Base-by-base conservation (phyloP, 92 coral and sea anemone genomes). In the Heteractis magnifica region DNA sequence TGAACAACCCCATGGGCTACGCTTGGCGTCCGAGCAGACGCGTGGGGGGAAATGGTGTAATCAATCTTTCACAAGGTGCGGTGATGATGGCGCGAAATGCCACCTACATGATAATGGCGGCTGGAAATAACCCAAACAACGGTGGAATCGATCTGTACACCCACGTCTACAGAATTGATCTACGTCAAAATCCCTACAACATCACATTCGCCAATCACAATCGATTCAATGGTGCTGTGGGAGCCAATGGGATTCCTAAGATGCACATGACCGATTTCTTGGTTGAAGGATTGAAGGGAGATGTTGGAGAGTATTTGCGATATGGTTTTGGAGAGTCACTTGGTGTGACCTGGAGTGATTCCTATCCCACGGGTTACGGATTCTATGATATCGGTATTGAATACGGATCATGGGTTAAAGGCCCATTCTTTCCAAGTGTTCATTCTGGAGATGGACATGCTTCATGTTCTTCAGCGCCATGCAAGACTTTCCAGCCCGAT, bases 371-470 rank as follows among this genome's bases (percentile, higher is more conserved):
- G 0, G 99, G 97, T 7, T 96, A 96, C 51, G 99, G 99, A 8
- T 94, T 94, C 77, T 71, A 83, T 18, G 90, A 94, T 4, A 87
- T 85, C 19, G 92, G 85, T 6, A 81, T 82, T 48, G 85, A 81
- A 14, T 77, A 19, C 71, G 86, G 90, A 15, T 3, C 41, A 2
- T 93, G 88, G 68, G 5, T 52, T 49, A 82, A 75, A 68, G 99
- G 99, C 0, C 99, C 99, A 16, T 96, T 96, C 81, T 96, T 94
- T 79, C 98, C 99, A 0, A 90, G 98, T 84, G 91, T 96, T 18
- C 99, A 96, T 14, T 85, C 94, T n/a, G 99, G 97, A 7, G 97
- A 95, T 77, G 90, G 94, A 13, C 77, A 75, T 3, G 48, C 26
- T 55, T 15, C n/a, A 9, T 81, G 91, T 65, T 62, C 86, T 13